Evolutionary conservation across 2,797 vertebrate species (phyloP), one percentile per base, ranked within the genome.

Genomic region (Limosa lapponica): DNA sequence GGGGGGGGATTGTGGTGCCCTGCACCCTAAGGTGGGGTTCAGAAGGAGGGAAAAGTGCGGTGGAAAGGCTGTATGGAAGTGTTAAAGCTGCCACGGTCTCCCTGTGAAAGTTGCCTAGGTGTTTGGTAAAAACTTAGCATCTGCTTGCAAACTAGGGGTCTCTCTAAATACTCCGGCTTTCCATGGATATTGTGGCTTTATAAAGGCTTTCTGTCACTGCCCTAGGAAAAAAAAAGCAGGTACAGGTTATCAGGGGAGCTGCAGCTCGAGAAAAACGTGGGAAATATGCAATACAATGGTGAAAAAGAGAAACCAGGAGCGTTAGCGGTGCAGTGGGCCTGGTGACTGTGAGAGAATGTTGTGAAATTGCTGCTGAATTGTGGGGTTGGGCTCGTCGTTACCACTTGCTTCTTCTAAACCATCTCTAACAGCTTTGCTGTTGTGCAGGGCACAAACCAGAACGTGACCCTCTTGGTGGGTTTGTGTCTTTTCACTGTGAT

Each of bases 131-230:
- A 87, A 84, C 58, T 49, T 43, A 5, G 27, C 0, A 2, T 30
- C 27, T 54, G 37, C 32, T 73, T 13, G 61, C 8, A 13, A 7
- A 2, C 54, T 8, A 4, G 8, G 10, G 3, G 6, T 36, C 18
- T 25, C 5, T n/a, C 11, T 48, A 1, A 52, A 5, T 27, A 2
- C 14, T 15, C 18, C 1, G 28, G 6, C 7, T 57, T 28, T 75
- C 0, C 3, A 17, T 2, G 36, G 16, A 0, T 61, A 1, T 65
- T 82, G 34, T 24, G 46, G 3, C 16, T 41, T 44, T 48, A 11
- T 27, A 48, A 71, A 77, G 46, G 24, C 6, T 58, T 13, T 13
- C 8, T 22, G 49, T 44, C 7, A 0, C 44, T 49, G 18, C 10
- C 19, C 10, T 2, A 3, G 70, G 25, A 48, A 4, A 28, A 34